A percentile compares a stretch with the other conserved stretches of the same genome.
phyloP scores from a whole-genome alignment of 2,888 invertebrate genomes.

The Dyspetes luteomarginatus region DNA sequence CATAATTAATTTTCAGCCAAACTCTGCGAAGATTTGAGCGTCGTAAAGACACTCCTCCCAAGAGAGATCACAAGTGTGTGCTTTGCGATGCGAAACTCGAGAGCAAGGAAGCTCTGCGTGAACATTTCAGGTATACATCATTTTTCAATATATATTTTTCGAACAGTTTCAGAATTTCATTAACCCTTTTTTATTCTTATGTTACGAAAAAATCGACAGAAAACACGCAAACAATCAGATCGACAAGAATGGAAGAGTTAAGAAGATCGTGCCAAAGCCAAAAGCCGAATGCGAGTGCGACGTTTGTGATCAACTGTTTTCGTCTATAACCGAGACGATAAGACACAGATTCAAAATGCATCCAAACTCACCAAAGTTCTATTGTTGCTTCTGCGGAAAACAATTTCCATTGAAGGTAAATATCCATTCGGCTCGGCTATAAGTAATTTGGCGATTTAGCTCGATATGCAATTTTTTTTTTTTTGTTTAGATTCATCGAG shows the following conservation, averaged over 20 bases:
- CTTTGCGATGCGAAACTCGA: conserved; percentile 86
- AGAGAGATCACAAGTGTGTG: conserved; percentile 83
- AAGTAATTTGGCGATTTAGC: neutral
- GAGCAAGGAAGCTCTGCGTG: conserved; percentile 86
- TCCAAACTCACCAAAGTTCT: conserved; percentile 87
- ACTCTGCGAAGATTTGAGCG: conserved; percentile 5
- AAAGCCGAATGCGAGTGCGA: conserved; percentile 83
- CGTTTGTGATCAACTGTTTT: conserved; percentile 86
- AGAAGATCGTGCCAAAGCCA: conserved; percentile 54
- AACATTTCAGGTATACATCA: conserved; percentile 88
- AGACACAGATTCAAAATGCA: conserved; percentile 88
- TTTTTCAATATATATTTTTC: neutral
- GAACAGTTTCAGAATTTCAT: neutral
- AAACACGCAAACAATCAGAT: conserved; percentile 87
- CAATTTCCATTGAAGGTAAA: conserved; percentile 88
- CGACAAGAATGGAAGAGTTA: conserved; percentile 82
- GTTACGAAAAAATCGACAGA: conserved; percentile 78
- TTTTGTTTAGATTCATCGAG: conserved; percentile 85
- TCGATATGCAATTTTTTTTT: neutral
- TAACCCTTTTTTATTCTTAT: conserved; percentile 3
- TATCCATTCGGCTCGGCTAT: conserved; percentile 12
- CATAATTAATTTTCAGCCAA: conserved; percentile 2
- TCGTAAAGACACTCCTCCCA: conserved; percentile 71
- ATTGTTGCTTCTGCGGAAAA: conserved; percentile 88
- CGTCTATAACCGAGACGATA: conserved; percentile 87